Percentiles rank a stretch among this genome's conserved stretches.
Conservation (phyloP, 30 jellyfish, hydroid and myxozoan genomes). For the Hydractinia echinata region DNA sequence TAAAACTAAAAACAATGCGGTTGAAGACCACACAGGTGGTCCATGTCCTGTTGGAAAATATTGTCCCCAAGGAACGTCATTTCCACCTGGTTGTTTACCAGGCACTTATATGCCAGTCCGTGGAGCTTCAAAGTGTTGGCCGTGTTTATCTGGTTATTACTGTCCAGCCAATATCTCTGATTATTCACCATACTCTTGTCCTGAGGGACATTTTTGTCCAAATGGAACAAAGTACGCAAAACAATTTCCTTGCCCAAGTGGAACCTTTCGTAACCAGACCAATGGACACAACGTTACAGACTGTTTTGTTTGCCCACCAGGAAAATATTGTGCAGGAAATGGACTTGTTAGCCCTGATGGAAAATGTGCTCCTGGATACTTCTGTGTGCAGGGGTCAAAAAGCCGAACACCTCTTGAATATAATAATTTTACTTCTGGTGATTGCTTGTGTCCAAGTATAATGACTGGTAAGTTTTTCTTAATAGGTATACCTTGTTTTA, state of each 20-base stretch:
- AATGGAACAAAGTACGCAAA: conserved; percentile 70
- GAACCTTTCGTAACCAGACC: conserved; percentile 76
- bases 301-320: conserved; percentile 76
- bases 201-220: conserved; percentile 85
- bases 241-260: conserved; percentile 85
- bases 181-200: conserved; percentile 72
- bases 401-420: conserved; percentile 69
- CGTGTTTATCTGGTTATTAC: conserved; percentile 75
- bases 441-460: conserved; percentile 74
- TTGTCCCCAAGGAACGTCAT: conserved; percentile 80
- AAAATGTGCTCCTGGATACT: conserved; percentile 79
- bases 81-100: conserved; percentile 75
- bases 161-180: conserved; percentile 90
- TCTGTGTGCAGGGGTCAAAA: conserved; percentile 87
- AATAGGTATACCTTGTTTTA: background rate
- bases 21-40: conserved; percentile 78
- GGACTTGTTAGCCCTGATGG: conserved; percentile 64
- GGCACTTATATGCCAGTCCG: conserved; percentile 90
- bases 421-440: conserved; percentile 63
- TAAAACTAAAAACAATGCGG: conserved; percentile 63
- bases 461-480: conserved; percentile 56
- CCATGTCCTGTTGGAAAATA: conserved; percentile 92
- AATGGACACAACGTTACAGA: conserved; percentile 55
- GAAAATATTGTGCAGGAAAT: conserved; percentile 77
- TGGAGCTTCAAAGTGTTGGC: conserved; percentile 61